phyloP scores from a whole-genome alignment of 2,113 vertebrate genomes.

The Lasiurus cinereus region DNA sequence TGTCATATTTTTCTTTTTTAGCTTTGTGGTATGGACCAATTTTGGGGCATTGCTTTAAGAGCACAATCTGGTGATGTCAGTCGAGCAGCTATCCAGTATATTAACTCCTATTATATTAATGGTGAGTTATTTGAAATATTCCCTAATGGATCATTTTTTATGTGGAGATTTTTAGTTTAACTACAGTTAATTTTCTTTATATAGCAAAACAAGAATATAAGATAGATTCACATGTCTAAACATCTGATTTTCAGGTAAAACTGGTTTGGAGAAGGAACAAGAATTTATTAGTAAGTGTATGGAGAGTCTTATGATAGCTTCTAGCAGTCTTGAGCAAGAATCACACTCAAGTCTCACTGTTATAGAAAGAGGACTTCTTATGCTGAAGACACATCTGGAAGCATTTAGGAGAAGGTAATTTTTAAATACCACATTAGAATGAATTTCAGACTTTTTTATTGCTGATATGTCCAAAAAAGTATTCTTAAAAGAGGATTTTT shows the following conservation, averaged over 20 bases:
- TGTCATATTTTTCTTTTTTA: slow-evolving; percentile 81
- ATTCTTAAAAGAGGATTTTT: slow-evolving; percentile 4
- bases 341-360: slow-evolving; percentile 96
- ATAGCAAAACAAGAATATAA: not conserved
- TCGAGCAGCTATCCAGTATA: slow-evolving; percentile 98
- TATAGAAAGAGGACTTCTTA: slow-evolving; percentile 98
- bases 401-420: slow-evolving; percentile 97
- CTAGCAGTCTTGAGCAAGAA: slow-evolving; percentile 96
- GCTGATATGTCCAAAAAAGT: slow-evolving; percentile 42
- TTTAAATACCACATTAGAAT: slow-evolving; percentile 9
- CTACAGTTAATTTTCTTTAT: not conserved
- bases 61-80: slow-evolving; percentile 98
- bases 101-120: slow-evolving; percentile 99
- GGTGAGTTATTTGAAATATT: slow-evolving; percentile 88
- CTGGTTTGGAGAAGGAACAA: slow-evolving; percentile 98
- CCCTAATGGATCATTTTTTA: not conserved
- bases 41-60: slow-evolving; percentile 98
- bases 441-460: slow-evolving; percentile 45
- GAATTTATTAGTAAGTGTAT: slow-evolving; percentile 99
- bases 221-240: slow-evolving; percentile 54
- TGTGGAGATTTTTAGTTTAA: not conserved
- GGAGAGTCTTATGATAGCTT: slow-evolving; percentile 98
- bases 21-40: slow-evolving; percentile 99
- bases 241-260: slow-evolving; percentile 92
- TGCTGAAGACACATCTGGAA: slow-evolving; percentile 99